phyloP scores from a whole-genome alignment of 2,888 invertebrate genomes.

The Branchellion lobata region DNA sequence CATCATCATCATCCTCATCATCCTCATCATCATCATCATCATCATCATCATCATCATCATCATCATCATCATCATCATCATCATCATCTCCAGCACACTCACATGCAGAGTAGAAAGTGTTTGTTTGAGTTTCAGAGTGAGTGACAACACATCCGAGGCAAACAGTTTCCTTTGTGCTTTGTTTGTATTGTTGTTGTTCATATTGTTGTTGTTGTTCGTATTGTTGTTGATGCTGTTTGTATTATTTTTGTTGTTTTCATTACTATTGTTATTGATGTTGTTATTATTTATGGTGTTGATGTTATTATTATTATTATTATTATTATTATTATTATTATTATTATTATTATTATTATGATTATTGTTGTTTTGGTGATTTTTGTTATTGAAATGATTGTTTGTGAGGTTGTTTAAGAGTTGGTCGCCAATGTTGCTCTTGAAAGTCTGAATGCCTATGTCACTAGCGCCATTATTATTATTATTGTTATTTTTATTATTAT shows the following conservation, averaged over 20 bases:
- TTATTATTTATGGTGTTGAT: neutral
- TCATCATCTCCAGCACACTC: neutral
- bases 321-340: neutral
- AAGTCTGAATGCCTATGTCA: neutral
- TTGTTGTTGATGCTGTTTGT: neutral
- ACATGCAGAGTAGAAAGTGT: no score
- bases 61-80: conserved; percentile 12
- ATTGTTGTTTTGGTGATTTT: neutral
- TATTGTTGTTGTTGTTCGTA: neutral
- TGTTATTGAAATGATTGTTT: neutral
- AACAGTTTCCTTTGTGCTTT: neutral
- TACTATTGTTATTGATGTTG: neutral
- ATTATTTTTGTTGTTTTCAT: neutral
- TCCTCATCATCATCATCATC: conserved; percentile 12
- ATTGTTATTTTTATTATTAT: neutral
- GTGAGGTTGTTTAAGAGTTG: neutral
- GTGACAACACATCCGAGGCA: no score
- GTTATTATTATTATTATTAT: neutral
- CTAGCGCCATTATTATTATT: conserved; percentile 1
- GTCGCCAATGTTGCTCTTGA: neutral
- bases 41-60: conserved; percentile 10
- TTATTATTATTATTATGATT: neutral
- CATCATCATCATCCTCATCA: conserved; percentile 10
- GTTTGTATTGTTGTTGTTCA: neutral
- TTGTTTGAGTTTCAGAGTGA: no score